A percentile compares a stretch with the other conserved stretches of the same genome.
Conservation (phyloP, 2,113 vertebrate genomes). For the Callorhinus ursinus region DNA sequence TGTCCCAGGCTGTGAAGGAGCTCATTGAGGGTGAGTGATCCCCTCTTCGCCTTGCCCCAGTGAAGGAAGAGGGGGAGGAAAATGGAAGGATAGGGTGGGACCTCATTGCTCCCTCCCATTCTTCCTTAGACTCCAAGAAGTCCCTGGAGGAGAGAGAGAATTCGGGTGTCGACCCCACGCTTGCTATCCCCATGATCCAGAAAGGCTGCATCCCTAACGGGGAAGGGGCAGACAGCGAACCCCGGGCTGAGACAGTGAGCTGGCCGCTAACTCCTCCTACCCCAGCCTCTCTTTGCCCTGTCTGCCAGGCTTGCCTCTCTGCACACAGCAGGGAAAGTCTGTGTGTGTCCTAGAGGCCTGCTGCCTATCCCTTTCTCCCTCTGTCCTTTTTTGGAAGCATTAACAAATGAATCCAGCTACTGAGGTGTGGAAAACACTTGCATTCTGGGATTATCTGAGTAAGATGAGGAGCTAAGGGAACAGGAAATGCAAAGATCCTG, state of each 20-base stretch:
- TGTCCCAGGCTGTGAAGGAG: constrained; percentile 92
- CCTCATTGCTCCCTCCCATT: constrained; percentile 64
- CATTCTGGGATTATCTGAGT: constrained; percentile 37
- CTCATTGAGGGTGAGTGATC: constrained; percentile 89
- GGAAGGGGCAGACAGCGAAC: constrained; percentile 87
- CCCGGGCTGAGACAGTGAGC: constrained; percentile 80
- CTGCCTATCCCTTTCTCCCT: not conserved
- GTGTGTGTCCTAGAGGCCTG: not conserved
- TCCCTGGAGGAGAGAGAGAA: constrained; percentile 89
- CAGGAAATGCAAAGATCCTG: not conserved
- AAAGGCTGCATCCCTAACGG: constrained; percentile 88
- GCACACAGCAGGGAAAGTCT: not conserved
- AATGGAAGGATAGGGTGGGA: constrained; percentile 12
- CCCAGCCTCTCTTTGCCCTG: not conserved
- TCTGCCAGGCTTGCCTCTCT: not conserved
- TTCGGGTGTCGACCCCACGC: constrained; percentile 80
- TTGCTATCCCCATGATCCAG: constrained; percentile 92
- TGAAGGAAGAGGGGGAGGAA: constrained; percentile 43
- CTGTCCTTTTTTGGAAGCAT: constrained; percentile 14
- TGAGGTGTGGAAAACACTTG: not conserved
- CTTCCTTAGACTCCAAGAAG: constrained; percentile 89
- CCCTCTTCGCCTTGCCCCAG: not conserved
- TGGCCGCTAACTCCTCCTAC: not conserved
- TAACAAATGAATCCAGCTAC: not conserved
- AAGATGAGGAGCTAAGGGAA: not conserved